A percentile compares a stretch with the other conserved stretches of the same genome.
These are phyloP conservation scores for Etheostoma perlongum DNA, from an alignment of 2,797 vertebrate genomes.

Conservation along the genomic window DNA sequence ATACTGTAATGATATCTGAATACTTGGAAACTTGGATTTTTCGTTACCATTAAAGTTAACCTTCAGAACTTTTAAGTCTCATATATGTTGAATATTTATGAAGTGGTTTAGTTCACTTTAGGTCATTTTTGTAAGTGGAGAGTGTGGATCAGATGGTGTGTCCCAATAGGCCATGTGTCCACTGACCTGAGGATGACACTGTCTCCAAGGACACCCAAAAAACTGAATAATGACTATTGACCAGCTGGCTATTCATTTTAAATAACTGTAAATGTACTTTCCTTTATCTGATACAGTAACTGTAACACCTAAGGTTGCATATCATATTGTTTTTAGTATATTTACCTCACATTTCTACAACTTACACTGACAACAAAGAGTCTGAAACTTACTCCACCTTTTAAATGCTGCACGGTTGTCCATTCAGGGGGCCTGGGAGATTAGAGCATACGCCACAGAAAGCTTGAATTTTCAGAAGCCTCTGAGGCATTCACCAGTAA, in stretches of 20 bases:
- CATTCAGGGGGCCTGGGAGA: slow-evolving; percentile 19
- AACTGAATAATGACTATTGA: slow-evolving; percentile 7
- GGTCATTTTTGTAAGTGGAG: slow-evolving; percentile 26
- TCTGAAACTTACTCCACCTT: not conserved
- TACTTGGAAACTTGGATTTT: not conserved
- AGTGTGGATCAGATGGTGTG: slow-evolving; percentile 53
- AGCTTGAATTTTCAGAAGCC: slow-evolving; percentile 14
- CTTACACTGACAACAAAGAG: not conserved
- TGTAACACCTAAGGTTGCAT: not conserved
- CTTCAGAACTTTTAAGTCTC: not conserved
- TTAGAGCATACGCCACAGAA: slow-evolving; percentile 3
- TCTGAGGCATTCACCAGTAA: slow-evolving; percentile 24
- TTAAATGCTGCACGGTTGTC: not conserved
- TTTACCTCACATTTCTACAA: not conserved
- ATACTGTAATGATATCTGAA: not conserved
- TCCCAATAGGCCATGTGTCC: slow-evolving; percentile 29
- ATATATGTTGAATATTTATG: not conserved
- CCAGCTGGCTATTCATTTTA: slow-evolving; percentile 5
- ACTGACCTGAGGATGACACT: slow-evolving; percentile 37
- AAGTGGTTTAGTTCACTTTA: slow-evolving; percentile 13
- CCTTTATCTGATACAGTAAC: not conserved
- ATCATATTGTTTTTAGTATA: not conserved
- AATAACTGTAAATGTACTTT: slow-evolving; percentile 1
- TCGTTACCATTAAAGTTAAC: not conserved
- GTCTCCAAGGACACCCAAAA: slow-evolving; percentile 44